Evolutionary conservation across 2,113 vertebrate species (phyloP), one percentile per base, ranked within the genome.

Genomic region (Cyphotilapia sp.): DNA sequence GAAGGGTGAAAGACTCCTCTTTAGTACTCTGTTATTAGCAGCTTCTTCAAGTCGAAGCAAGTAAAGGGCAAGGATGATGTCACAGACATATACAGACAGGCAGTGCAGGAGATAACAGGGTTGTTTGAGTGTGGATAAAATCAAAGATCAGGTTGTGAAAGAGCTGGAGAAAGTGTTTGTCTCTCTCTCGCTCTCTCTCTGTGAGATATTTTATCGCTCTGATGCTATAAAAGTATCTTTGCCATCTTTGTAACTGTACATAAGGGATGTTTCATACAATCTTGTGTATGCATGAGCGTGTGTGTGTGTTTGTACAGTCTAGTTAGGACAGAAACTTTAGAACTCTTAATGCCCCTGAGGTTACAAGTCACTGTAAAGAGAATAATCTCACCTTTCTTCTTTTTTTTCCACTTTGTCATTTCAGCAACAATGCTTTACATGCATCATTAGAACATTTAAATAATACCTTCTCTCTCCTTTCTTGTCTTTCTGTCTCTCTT

Each of bases 11-110:
- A 22, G 11, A 5, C 84, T 81, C 31, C 19, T 83, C 69, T 84
- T 83, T 27, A 76, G 49, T 16, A 38, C 85, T 84, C 61, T 92
- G 91, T 90, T 57, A 94, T 94, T 93, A 91, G 59, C 6, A 47
- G 88, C 85, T 93, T 91, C 85, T 54, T 94, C 88, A 91, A 85
- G 95, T 94, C 24, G 49, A 88, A 81, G 91, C 94, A 94, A 86
- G 94, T 88, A 81, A 40, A 53, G 29, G 61, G 80, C 53, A 16
- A 45, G 22, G 9, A 5, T 92, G 82, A 90, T 74, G 88, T 91
- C 86, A 85, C 80, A 84, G 89, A 92, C 87, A 1, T 56, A 89
- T 88, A 86, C 84, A 86, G 80, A 82, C 93, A 90, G 81, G 89
- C 76, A 91, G 63, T 7, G 6, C 29, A 17, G 9, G 8, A 57